Evolutionary conservation across 2,797 vertebrate genomes (phyloP).

Genomic region (Spondyliosoma cantharus): DNA sequence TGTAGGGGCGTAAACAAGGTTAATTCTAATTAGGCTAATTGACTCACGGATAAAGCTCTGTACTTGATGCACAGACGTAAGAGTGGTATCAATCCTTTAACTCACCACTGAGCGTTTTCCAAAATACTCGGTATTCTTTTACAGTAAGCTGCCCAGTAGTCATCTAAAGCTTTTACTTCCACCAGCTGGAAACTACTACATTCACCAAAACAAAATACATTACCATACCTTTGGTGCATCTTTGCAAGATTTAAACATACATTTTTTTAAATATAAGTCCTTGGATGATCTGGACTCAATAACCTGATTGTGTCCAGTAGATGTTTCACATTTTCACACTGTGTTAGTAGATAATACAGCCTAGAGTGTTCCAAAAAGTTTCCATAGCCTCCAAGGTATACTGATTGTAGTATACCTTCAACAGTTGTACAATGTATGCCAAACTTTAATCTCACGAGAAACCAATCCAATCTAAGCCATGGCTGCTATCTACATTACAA

Average conservation of each 20-base stretch:
- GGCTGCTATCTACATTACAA: constrained; percentile 35
- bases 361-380: constrained; percentile 22
- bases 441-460: constrained; percentile 34
- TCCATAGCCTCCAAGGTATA: constrained; percentile 35
- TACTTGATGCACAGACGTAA: background rate
- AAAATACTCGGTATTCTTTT: background rate
- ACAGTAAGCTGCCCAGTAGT: background rate
- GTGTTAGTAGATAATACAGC: constrained; percentile 17
- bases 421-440: constrained; percentile 35
- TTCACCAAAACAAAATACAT: background rate
- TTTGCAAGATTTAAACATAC: background rate
- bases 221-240: background rate
- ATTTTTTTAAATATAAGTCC: constrained; percentile 1
- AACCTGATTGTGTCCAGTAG: background rate
- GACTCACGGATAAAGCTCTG: background rate
- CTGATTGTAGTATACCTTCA: constrained; percentile 29
- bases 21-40: background rate
- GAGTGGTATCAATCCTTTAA: background rate
- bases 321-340: constrained; percentile 27
- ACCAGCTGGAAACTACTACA: background rate
- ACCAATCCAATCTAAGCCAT: constrained; percentile 32
- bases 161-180: background rate
- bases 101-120: background rate
- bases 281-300: constrained; percentile 23
- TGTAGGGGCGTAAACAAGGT: background rate